These are phyloP conservation scores for Homarus americanus DNA, from an alignment of 1,140 invertebrate genomes.

Conservation along the genomic window DNA sequence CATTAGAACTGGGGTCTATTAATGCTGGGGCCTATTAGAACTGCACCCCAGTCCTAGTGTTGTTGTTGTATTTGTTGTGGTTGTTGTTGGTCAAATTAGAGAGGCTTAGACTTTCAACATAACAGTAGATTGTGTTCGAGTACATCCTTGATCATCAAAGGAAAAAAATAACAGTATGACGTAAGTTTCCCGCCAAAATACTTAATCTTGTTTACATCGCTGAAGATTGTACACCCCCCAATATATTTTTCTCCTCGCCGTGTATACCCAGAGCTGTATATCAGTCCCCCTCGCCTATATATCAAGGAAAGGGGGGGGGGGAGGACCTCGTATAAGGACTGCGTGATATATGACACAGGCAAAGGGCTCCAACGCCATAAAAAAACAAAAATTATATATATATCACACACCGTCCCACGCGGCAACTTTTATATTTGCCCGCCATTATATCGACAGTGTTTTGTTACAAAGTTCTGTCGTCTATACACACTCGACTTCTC, in stretches of 20 bases:
- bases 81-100: too few species aligned
- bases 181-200: too few species aligned
- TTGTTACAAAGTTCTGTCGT: not conserved
- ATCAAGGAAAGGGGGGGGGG: not conserved
- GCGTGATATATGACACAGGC: conserved; percentile 14
- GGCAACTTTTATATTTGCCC: not conserved
- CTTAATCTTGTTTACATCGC: too few species aligned
- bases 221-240: not conserved
- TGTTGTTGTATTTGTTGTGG: too few species aligned
- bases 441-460: not conserved
- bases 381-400: conserved; percentile 31
- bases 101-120: too few species aligned
- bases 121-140: too few species aligned
- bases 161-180: too few species aligned
- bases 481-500: too few species aligned
- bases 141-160: too few species aligned
- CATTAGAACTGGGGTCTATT: too few species aligned
- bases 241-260: not conserved
- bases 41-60: too few species aligned
- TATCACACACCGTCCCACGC: not conserved
- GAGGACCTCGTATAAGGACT: conserved; percentile 33
- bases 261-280: not conserved
- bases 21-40: too few species aligned
- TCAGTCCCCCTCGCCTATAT: conserved; percentile 19
- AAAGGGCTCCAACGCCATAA: not conserved